These are phyloP conservation scores for Lasioglossum baleicum DNA, from an alignment of 1,140 invertebrate genomes.

Conservation along the genomic window DNA sequence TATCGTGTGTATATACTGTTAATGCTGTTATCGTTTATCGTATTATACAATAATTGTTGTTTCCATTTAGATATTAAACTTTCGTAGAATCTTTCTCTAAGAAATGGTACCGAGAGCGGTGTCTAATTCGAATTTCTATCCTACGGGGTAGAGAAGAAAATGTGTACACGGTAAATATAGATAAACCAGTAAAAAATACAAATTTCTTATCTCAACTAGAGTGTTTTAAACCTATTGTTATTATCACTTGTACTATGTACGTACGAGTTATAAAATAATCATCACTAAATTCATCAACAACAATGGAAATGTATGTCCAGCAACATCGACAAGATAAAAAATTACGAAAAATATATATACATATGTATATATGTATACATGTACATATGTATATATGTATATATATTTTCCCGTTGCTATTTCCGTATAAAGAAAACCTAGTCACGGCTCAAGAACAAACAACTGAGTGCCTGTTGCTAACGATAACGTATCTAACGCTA, in stretches of 20 bases:
- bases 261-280: slow-evolving; percentile 46
- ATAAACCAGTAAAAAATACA: slow-evolving; percentile 47
- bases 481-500: slow-evolving; percentile 51
- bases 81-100: slow-evolving; percentile 32
- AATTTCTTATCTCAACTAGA: slow-evolving; percentile 55
- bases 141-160: slow-evolving; percentile 33
- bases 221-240: slow-evolving; percentile 57
- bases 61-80: slow-evolving; percentile 15
- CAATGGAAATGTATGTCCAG: slow-evolving; percentile 47
- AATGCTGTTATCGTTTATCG: slow-evolving; percentile 6
- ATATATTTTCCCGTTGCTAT: slow-evolving; percentile 26
- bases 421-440: slow-evolving; percentile 29
- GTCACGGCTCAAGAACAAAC: slow-evolving; percentile 47
- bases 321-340: slow-evolving; percentile 42
- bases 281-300: slow-evolving; percentile 52
- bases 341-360: slow-evolving; percentile 40
- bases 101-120: slow-evolving; percentile 15
- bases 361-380: no score
- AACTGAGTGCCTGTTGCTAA: slow-evolving; percentile 54
- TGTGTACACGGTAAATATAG: slow-evolving; percentile 37
- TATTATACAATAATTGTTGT: slow-evolving; percentile 15
- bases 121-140: slow-evolving; percentile 29
- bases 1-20: background rate
- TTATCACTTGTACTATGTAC: slow-evolving; percentile 47
- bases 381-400: no score